A percentile compares a stretch with the other conserved stretches of the same genome.
Conservation (phyloP, 2,888 invertebrate species). For the Drosophila colorata region DNA sequence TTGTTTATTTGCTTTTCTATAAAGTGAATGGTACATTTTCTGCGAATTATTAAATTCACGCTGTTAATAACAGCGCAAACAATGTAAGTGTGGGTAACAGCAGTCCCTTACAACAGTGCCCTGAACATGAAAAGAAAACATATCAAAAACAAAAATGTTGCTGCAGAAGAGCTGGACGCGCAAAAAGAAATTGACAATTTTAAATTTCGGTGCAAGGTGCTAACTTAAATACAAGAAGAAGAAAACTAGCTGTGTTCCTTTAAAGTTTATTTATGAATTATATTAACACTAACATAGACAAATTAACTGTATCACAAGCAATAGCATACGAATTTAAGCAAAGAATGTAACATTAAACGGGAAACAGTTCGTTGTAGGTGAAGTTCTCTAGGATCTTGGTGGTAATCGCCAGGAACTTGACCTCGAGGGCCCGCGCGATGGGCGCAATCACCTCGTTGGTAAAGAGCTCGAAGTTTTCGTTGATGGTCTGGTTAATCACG, state of each 20-base stretch:
- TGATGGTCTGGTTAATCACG: constrained; percentile 88
- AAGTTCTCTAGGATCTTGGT: constrained; percentile 88
- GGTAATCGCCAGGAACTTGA: constrained; percentile 87
- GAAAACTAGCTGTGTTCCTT: constrained; percentile 15
- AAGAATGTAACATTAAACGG: constrained; percentile 79
- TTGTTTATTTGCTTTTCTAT: neutral
- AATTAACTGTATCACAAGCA: constrained; percentile 68
- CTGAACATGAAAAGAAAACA: constrained; percentile 10
- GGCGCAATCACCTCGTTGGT: constrained; percentile 90
- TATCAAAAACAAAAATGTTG: neutral
- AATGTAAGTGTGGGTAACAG: neutral
- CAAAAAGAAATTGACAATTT: neutral
- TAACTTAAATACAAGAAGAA: neutral
- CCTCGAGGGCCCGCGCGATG: constrained; percentile 88
- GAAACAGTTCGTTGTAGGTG: constrained; percentile 87
- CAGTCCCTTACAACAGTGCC: neutral
- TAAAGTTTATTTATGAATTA: constrained; percentile 51
- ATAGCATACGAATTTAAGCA: constrained; percentile 39
- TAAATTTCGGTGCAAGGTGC: neutral
- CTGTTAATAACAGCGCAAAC: constrained; percentile 13
- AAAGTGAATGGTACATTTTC: neutral
- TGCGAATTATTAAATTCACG: neutral
- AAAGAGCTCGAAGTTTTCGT: constrained; percentile 89
- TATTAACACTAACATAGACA: constrained; percentile 61
- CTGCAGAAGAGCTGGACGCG: neutral